These are phyloP conservation scores for Eulemur albifrons DNA, from an alignment of 2,797 vertebrate genomes.

Conservation along the genomic window DNA sequence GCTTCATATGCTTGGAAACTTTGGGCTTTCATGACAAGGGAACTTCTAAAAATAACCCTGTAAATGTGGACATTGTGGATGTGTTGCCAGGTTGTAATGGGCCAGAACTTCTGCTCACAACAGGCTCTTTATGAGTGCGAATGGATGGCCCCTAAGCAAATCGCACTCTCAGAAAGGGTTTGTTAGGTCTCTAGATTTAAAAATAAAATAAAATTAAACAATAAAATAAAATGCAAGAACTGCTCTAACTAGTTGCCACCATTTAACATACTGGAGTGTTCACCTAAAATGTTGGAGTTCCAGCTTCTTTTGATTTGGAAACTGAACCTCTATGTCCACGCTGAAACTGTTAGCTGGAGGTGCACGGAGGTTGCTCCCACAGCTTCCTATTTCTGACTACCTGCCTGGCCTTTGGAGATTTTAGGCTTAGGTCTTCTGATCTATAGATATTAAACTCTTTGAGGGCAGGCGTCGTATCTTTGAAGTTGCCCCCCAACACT, in stretches of 20 bases:
- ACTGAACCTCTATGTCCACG: background rate
- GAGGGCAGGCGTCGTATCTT: background rate
- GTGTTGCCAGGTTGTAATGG: background rate
- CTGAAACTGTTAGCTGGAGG: background rate
- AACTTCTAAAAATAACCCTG: background rate
- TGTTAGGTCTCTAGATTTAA: background rate
- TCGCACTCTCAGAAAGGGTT: background rate
- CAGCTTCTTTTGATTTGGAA: background rate
- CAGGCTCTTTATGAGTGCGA: background rate
- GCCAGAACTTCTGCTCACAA: background rate
- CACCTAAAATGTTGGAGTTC: background rate
- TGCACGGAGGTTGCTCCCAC: background rate
- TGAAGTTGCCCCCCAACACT: background rate
- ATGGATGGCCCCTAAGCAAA: background rate
- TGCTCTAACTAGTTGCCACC: background rate
- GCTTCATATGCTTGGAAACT: background rate
- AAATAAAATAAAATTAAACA: background rate
- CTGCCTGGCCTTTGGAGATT: background rate
- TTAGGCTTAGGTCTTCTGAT: background rate
- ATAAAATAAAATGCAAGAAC: background rate
- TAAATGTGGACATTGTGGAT: background rate
- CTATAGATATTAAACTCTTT: background rate
- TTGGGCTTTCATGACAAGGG: background rate
- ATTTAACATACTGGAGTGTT: background rate
- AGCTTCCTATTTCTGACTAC: background rate